Conservation (phyloP, 1,140 invertebrate species). For the Calycopis cecrops region DNA sequence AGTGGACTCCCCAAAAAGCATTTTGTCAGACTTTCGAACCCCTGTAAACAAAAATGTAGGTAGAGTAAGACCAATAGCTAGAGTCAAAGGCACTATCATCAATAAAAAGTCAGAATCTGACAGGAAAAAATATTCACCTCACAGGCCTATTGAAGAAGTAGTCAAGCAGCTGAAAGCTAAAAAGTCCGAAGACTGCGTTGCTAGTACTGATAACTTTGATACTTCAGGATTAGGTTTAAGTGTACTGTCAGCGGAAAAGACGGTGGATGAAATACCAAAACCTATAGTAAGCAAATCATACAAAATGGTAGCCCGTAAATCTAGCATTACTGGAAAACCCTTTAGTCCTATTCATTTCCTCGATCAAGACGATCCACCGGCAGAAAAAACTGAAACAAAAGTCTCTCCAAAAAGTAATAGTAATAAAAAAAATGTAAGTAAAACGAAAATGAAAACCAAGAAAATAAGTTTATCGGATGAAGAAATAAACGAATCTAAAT, state of each 20-base stretch:
- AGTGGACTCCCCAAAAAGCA: conserved; percentile 67
- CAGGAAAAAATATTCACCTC: conserved; percentile 67
- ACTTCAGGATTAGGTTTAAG: conserved; percentile 27
- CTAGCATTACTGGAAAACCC: conserved; percentile 64
- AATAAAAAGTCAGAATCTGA: conserved; percentile 66
- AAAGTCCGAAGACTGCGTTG: conserved; percentile 47
- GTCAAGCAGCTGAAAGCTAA: conserved; percentile 66
- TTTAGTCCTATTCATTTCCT: conserved; percentile 63
- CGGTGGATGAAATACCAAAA: conserved; percentile 46
- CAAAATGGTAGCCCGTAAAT: conserved; percentile 69
- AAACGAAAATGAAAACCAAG: conserved; percentile 49
- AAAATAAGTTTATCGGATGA: conserved; percentile 53
- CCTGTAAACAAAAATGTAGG: conserved; percentile 64
- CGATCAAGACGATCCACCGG: conserved; percentile 40
- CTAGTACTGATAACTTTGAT: conserved; percentile 22
- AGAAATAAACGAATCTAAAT: conserved; percentile 59
- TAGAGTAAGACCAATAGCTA: conserved; percentile 66
- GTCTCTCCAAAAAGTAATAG: conserved; percentile 26
- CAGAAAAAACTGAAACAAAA: conserved; percentile 39
- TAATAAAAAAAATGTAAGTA: conserved; percentile 39
- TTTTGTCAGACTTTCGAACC: conserved; percentile 60
- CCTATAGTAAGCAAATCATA: conserved; percentile 68
- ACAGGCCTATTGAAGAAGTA: conserved; percentile 68
- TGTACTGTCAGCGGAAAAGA: conserved; percentile 30
- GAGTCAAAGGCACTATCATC: conserved; percentile 71